Evolutionary conservation across 2,888 invertebrate species (phyloP).

Genomic region (Nipponacmea schrenckii): DNA sequence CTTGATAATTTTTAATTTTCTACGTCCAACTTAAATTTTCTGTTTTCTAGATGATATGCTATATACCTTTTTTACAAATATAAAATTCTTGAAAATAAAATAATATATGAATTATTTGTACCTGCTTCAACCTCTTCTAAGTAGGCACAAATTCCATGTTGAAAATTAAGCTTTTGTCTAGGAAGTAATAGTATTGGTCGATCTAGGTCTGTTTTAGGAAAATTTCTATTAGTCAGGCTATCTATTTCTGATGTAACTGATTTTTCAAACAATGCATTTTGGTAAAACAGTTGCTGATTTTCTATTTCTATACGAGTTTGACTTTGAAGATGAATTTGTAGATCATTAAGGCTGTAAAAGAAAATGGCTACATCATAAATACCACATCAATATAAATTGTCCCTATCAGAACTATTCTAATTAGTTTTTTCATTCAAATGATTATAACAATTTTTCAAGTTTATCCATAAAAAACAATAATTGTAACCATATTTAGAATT

Average conservation of each 20-base stretch:
- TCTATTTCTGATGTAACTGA: not conserved
- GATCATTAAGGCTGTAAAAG: not conserved
- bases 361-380: too few relatives aligned
- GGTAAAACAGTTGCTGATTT: not conserved
- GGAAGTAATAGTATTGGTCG: not conserved
- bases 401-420: too few relatives aligned
- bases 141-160: not conserved
- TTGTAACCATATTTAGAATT: too few relatives aligned
- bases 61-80: too few relatives aligned
- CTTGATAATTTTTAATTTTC: too few relatives aligned
- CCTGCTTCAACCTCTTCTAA: not conserved
- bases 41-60: too few relatives aligned
- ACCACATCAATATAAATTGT: too few relatives aligned
- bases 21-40: too few relatives aligned
- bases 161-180: not conserved
- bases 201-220: not conserved
- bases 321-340: not conserved
- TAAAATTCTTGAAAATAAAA: too few relatives aligned
- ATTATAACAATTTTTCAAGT: too few relatives aligned
- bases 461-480: too few relatives aligned
- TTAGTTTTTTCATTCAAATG: too few relatives aligned
- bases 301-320: not conserved
- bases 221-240: not conserved
- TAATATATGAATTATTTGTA: not conserved
- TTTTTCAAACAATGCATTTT: not conserved